These are phyloP conservation scores for Melanostigma gelatinosum DNA, from an alignment of 2,113 vertebrate species.

Conservation along the genomic window DNA sequence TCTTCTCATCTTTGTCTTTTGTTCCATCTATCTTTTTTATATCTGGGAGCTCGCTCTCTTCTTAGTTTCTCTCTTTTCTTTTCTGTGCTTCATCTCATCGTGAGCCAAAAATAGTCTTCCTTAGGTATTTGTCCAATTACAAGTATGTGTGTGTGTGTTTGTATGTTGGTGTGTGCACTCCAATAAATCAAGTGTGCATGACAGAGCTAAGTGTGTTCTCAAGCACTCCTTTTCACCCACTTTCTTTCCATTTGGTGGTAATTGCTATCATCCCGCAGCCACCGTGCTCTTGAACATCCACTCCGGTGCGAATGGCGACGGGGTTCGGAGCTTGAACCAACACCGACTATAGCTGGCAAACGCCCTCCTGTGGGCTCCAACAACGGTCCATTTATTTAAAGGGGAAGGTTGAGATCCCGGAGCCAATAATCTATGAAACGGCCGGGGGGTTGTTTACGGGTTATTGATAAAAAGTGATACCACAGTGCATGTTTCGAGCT, in stretches of 20 bases:
- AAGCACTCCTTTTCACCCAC: constrained; percentile 6
- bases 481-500: background rate
- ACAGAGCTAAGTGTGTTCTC: constrained; percentile 25
- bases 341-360: background rate
- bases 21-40: constrained; percentile 5
- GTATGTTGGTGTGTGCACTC: constrained; percentile 1
- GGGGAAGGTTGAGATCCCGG: background rate
- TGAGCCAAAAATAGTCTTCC: constrained; percentile 28
- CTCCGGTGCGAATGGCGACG: background rate
- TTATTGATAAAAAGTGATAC: constrained; percentile 11
- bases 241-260: constrained; percentile 1
- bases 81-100: constrained; percentile 16
- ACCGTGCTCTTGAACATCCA: constrained; percentile 18
- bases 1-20: constrained; percentile 35
- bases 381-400: constrained; percentile 12
- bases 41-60: constrained; percentile 4
- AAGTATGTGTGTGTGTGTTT: constrained; percentile 29
- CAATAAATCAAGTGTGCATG: constrained; percentile 2
- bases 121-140: constrained; percentile 40
- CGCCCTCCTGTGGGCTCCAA: background rate
- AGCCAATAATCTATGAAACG: constrained; percentile 32
- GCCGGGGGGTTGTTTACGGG: background rate
- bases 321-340: constrained; percentile 12
- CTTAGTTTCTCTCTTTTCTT: background rate
- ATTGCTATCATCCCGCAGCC: background rate